These are phyloP conservation scores for Macrophya annulata DNA, from an alignment of 2,888 invertebrate species.

Conservation along the genomic window DNA sequence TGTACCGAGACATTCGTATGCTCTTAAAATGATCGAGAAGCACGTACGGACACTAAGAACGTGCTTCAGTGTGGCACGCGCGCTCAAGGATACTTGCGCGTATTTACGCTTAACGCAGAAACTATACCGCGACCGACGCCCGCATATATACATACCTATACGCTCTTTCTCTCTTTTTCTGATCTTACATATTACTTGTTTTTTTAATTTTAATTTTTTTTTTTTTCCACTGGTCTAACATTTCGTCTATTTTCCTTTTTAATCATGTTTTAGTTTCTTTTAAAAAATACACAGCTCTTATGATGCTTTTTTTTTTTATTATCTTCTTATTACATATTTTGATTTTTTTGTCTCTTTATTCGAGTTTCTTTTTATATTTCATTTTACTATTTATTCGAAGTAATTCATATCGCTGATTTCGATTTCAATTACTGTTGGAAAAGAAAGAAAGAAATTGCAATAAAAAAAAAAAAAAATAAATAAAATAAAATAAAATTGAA, in stretches of 20 bases:
- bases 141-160: not conserved
- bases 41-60: conserved; percentile 71
- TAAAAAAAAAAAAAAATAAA: not conserved
- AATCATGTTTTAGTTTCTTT: not conserved
- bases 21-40: conserved; percentile 58
- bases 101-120: conserved; percentile 71
- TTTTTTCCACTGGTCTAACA: too few species aligned
- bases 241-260: conserved; percentile 27
- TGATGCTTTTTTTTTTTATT: too few species aligned
- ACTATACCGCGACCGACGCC: conserved; percentile 42
- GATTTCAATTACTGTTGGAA: too few species aligned
- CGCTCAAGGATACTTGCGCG: conserved; percentile 72
- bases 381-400: too few species aligned
- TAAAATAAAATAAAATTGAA: too few species aligned
- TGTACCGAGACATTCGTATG: conserved; percentile 43
- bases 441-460: too few species aligned
- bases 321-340: too few species aligned
- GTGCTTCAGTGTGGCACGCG: conserved; percentile 68
- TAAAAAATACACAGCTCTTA: not conserved
- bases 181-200: not conserved
- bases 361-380: too few species aligned
- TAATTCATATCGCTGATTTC: too few species aligned
- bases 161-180: not conserved
- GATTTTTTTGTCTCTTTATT: too few species aligned
- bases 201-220: conserved; percentile 45